phyloP scores from a whole-genome alignment of 2,797 vertebrate species.

The Thaleichthys pacificus region DNA sequence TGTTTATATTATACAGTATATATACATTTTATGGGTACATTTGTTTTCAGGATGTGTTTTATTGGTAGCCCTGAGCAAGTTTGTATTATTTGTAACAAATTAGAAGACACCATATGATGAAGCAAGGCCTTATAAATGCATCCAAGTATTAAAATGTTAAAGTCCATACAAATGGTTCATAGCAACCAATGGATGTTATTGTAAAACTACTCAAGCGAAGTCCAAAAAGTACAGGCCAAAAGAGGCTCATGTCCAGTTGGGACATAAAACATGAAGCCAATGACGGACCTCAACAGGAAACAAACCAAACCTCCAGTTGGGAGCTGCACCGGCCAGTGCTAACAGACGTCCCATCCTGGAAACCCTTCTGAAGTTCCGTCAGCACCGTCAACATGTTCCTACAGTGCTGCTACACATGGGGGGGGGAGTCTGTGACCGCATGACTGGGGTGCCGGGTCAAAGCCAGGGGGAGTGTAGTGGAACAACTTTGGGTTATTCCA shows the following conservation, averaged over 20 bases:
- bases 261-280: constrained; percentile 21
- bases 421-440: constrained; percentile 54
- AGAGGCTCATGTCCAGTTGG: constrained; percentile 1
- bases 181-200: not conserved
- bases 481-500: constrained; percentile 62
- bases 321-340: constrained; percentile 19
- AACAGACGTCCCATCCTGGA: constrained; percentile 32
- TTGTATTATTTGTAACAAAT: too few species aligned
- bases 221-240: constrained; percentile 3
- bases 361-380: constrained; percentile 35
- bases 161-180: not conserved
- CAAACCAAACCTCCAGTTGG: constrained; percentile 33
- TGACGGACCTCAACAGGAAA: constrained; percentile 39
- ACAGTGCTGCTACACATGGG: constrained; percentile 43
- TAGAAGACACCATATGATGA: too few species aligned
- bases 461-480: constrained; percentile 66
- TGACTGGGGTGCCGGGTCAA: constrained; percentile 65
- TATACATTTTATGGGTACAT: too few species aligned
- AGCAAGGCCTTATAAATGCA: not conserved
- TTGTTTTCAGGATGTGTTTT: too few species aligned
- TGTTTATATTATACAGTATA: too few species aligned
- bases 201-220: not conserved
- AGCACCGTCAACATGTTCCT: too few species aligned
- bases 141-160: not conserved
- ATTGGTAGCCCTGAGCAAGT: too few species aligned